Conservation (phyloP, 2,888 invertebrate genomes). For the Leucophora obtusa region DNA sequence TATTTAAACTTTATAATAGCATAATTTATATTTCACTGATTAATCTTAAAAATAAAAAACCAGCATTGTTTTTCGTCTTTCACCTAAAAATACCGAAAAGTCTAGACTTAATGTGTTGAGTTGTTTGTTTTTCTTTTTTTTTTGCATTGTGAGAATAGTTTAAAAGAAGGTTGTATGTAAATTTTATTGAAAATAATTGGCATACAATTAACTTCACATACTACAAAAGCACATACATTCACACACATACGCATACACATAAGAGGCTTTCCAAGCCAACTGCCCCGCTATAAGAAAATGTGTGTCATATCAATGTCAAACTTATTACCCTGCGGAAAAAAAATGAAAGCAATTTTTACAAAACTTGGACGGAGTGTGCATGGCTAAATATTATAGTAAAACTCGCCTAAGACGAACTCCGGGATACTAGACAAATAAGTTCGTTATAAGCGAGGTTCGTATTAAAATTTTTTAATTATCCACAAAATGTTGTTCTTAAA, state of each 20-base stretch:
- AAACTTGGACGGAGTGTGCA: too few relatives aligned
- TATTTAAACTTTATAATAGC: constrained; percentile 42
- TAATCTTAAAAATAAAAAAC: constrained; percentile 44
- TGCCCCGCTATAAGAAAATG: too few relatives aligned
- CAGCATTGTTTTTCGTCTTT: background rate
- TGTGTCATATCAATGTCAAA: too few relatives aligned
- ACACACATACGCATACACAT: background rate
- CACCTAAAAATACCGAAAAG: constrained; percentile 17
- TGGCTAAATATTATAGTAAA: too few relatives aligned
- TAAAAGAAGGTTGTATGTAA: constrained; percentile 45
- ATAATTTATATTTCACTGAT: constrained; percentile 48
- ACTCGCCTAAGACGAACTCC: too few relatives aligned
- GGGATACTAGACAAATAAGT: too few relatives aligned
- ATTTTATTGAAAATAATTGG: constrained; percentile 62
- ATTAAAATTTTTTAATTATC: too few relatives aligned
- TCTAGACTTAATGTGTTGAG: constrained; percentile 54
- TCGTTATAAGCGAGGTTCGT: too few relatives aligned
- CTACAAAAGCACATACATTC: background rate
- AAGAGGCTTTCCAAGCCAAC: too few relatives aligned
- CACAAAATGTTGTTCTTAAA: too few relatives aligned
- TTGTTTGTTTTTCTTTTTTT: constrained; percentile 29
- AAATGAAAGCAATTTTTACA: too few relatives aligned
- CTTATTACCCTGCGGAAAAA: too few relatives aligned
- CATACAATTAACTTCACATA: constrained; percentile 52
- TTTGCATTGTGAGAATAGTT: background rate